Conservation (phyloP, 1,140 invertebrate genomes). For the Catajapyx aquilonaris region DNA sequence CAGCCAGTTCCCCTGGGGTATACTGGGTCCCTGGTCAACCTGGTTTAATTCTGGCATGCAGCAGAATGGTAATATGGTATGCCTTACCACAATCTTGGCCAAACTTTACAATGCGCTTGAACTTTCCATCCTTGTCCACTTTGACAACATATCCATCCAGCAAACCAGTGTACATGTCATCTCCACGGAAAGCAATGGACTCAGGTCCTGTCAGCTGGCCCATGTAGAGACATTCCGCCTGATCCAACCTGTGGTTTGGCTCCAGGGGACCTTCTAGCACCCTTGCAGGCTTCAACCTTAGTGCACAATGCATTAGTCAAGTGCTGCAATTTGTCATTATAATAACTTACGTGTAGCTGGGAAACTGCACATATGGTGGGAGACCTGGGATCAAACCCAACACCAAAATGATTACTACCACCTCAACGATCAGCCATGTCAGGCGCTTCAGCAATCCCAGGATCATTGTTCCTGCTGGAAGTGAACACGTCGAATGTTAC, state of each 20-base stretch:
- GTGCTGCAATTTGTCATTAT: background rate
- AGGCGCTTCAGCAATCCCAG: no score
- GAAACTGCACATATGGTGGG: no score
- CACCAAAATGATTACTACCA: no score
- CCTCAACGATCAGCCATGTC: no score
- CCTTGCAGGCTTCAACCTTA: constrained; percentile 13
- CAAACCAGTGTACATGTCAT: constrained; percentile 16
- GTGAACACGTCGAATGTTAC: no score
- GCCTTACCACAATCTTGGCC: constrained; percentile 25
- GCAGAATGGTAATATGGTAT: constrained; percentile 13
- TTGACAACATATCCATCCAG: constrained; percentile 15
- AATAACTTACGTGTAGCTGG: background rate
- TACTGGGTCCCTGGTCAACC: no score
- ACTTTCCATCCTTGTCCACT: constrained; percentile 11
- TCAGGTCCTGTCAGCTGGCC: constrained; percentile 21
- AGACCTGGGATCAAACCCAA: no score
- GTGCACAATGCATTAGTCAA: constrained; percentile 1
- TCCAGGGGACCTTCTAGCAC: constrained; percentile 16
- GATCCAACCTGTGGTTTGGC: constrained; percentile 16
- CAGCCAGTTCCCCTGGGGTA: no score
- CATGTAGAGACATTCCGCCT: constrained; percentile 14
- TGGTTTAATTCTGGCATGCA: no score
- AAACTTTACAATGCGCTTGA: constrained; percentile 17
- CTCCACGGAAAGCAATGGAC: constrained; percentile 17
- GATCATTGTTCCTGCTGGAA: no score